Base-by-base conservation (phyloP, 2,797 vertebrate genomes). In the Chaenodraco wilsoni region DNA sequence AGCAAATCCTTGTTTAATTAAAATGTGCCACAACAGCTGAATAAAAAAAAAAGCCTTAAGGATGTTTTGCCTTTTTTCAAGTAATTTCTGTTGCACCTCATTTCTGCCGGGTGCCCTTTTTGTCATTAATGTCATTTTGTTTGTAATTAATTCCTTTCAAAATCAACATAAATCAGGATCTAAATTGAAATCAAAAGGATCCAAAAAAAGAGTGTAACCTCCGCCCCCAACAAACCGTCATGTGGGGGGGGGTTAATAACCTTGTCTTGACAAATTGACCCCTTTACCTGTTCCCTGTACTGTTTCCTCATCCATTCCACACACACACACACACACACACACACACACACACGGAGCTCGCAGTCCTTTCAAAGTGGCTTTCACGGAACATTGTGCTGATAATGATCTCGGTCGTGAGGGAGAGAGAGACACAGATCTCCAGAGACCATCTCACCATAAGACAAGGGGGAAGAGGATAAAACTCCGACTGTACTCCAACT, bases 331-430 rank as follows among this genome's bases (percentile, higher is more conserved):
- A 68, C 37, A 19, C 37, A 2, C 2, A 23, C 51, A 27, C 27
- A 37, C 33, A 75, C 54, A 66, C 85, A 85, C 92, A 94, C 91
- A 91, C 80, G 89, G 89, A 89, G 91, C 90, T 91, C 37, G 85
- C 90, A 92, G 90, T 91, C 89, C 88, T 93, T 93, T 93, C 90
- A 93, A 93, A 93, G 92, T 93, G 91, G 89, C 91, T 93, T 92
- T 94, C 92, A 93, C 90, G 90, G 91, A 93, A 93, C 92, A 93
- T 94, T 93, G 91, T 93, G 89, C 88, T 92, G 92, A 94, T 92
- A 93, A 93, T 90, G 91, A 93, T 94, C 93, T 91, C 63, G 67
- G 87, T 82, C 76, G 84, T 83, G 85, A 90, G 89, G 92, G 90
- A 89, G 86, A 88, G 81, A 87, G 84, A 88, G 75, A 86, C 88